Conservation (phyloP, 2,888 invertebrate genomes). For the Microctonus brassicae region DNA sequence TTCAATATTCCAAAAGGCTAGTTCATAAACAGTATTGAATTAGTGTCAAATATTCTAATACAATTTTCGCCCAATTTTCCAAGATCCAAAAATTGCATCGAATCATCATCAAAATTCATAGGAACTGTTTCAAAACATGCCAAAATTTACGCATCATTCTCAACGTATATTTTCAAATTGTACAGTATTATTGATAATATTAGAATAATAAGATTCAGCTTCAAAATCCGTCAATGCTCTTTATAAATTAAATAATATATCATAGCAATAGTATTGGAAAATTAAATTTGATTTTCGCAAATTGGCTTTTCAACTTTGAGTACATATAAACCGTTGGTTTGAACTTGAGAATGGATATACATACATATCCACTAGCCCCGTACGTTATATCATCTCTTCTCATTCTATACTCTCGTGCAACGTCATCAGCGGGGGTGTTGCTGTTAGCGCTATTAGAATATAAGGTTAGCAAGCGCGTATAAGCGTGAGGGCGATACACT, state of each 20-base stretch:
- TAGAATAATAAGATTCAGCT: too few relatives aligned
- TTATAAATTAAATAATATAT: not conserved
- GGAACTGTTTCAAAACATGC: too few relatives aligned
- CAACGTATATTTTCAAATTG: too few relatives aligned
- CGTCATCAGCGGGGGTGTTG: conserved; percentile 14
- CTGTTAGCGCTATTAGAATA: conserved; percentile 44
- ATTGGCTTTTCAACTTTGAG: conserved; percentile 5
- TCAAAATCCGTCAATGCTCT: too few relatives aligned
- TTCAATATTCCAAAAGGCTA: too few relatives aligned
- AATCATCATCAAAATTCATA: too few relatives aligned
- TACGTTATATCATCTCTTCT: not conserved
- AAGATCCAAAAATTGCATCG: too few relatives aligned
- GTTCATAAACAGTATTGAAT: too few relatives aligned
- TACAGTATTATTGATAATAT: too few relatives aligned
- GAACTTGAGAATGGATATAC: not conserved
- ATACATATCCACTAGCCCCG: not conserved
- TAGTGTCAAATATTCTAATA: too few relatives aligned
- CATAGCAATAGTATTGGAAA: conserved; percentile 4
- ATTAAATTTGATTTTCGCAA: not conserved
- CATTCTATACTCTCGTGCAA: not conserved
- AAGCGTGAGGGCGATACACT: conserved; percentile 45
- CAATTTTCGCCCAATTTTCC: too few relatives aligned
- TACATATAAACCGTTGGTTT: not conserved
- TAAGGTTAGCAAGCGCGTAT: conserved; percentile 43
- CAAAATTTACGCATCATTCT: too few relatives aligned